phyloP scores from a whole-genome alignment of 2,113 vertebrate species.

The Apteryx mantelli region DNA sequence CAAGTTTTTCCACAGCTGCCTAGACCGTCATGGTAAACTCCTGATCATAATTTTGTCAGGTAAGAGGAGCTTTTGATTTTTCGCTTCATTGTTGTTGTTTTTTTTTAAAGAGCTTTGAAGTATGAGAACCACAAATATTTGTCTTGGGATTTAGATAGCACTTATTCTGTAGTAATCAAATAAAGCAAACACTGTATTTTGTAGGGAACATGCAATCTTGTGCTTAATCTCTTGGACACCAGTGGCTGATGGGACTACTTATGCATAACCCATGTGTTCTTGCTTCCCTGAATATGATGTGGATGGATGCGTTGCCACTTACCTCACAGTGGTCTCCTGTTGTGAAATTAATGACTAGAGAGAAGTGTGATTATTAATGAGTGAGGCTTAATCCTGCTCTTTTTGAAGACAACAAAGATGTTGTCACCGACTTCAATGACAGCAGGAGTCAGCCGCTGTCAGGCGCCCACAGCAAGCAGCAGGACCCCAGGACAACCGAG shows the following conservation, averaged over 20 bases:
- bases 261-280: neutral
- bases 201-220: neutral
- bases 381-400: neutral
- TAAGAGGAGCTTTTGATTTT: neutral
- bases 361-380: neutral
- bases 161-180: neutral
- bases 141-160: neutral
- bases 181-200: neutral
- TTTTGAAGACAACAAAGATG: neutral
- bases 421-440: neutral
- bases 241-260: neutral
- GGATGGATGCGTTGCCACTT: neutral
- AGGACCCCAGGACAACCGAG: neutral
- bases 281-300: neutral
- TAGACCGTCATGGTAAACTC: conserved; percentile 75
- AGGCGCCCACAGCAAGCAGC: neutral
- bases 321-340: neutral
- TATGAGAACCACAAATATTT: neutral
- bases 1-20: conserved; percentile 80
- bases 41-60: conserved; percentile 80
- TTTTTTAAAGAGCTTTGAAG: neutral
- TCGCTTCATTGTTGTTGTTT: neutral
- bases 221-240: neutral
- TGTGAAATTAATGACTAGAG: neutral
- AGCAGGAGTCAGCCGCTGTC: neutral